These are phyloP conservation scores for Sicus ferrugineus DNA, from an alignment of 2,888 invertebrate species.

Conservation along the genomic window DNA sequence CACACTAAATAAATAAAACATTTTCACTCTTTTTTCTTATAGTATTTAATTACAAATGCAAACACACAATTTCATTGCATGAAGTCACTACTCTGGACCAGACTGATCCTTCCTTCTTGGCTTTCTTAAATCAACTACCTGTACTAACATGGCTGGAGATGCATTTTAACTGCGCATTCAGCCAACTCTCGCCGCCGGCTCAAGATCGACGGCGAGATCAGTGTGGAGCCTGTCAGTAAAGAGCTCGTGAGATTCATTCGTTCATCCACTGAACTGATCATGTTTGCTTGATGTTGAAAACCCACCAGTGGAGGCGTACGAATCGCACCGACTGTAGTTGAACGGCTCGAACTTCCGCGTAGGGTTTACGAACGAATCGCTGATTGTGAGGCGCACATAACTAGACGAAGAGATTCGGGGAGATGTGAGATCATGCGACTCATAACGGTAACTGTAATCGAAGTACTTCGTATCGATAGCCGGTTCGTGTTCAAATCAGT, in stretches of 20 bases:
- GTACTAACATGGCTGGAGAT: conserved; percentile 29
- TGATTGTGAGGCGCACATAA: no score
- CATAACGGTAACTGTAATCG: no score
- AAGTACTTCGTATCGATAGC: no score
- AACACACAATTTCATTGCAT: no score
- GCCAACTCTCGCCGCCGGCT: background rate
- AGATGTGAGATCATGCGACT: no score
- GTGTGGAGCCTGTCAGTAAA: background rate
- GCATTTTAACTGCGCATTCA: conserved; percentile 40
- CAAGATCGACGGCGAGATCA: background rate
- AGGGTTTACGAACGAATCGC: no score
- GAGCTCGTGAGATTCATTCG: background rate
- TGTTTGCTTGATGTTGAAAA: background rate
- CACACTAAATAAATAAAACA: background rate
- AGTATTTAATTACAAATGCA: background rate
- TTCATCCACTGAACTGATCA: background rate
- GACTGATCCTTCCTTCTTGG: conserved; percentile 46
- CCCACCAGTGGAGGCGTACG: background rate
- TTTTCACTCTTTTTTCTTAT: background rate
- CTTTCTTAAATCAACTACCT: conserved; percentile 46
- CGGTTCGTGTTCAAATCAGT: no score
- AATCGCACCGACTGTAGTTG: no score
- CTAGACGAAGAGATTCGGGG: no score
- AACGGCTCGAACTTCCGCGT: no score
- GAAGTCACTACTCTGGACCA: no score